Evolutionary conservation across 2,113 vertebrate species (phyloP).

Genomic region (Sinocyclocheilus anshuiensis): DNA sequence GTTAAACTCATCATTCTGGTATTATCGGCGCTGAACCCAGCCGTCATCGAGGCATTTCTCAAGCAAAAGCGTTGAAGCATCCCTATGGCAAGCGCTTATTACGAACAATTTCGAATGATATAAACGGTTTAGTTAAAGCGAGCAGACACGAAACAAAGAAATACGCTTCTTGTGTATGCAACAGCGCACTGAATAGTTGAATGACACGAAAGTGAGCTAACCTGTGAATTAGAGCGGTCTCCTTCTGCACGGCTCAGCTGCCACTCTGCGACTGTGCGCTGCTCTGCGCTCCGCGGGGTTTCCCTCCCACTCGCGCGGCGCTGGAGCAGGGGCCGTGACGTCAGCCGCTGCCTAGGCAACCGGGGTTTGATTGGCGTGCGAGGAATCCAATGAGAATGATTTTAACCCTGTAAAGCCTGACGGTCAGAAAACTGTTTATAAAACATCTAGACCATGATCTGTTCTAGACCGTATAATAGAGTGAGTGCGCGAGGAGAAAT

Average conservation of each 20-base stretch:
- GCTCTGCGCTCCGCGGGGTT: slow-evolving; percentile 80
- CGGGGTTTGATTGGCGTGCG: slow-evolving; percentile 62
- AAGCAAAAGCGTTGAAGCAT: slow-evolving; percentile 11
- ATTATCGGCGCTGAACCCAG: neutral
- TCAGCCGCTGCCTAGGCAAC: slow-evolving; percentile 87
- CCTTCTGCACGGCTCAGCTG: slow-evolving; percentile 72
- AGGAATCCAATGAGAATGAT: neutral
- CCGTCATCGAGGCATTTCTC: neutral
- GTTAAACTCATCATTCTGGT: neutral
- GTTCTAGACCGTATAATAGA: too few species aligned
- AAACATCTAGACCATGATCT: neutral
- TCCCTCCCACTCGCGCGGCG: slow-evolving; percentile 83
- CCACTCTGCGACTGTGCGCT: slow-evolving; percentile 4
- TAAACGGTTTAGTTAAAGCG: neutral
- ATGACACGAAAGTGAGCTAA: slow-evolving; percentile 20
- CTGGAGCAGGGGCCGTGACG: slow-evolving; percentile 77
- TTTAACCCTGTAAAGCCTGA: neutral
- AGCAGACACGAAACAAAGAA: neutral
- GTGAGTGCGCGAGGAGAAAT: too few species aligned
- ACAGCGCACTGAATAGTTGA: neutral
- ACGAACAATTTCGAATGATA: neutral
- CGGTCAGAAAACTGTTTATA: neutral
- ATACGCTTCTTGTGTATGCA: neutral
- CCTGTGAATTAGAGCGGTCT: slow-evolving; percentile 27
- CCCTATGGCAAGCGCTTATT: neutral